phyloP scores from a whole-genome alignment of 2,797 vertebrate genomes.

The Darevskia nairensis region DNA sequence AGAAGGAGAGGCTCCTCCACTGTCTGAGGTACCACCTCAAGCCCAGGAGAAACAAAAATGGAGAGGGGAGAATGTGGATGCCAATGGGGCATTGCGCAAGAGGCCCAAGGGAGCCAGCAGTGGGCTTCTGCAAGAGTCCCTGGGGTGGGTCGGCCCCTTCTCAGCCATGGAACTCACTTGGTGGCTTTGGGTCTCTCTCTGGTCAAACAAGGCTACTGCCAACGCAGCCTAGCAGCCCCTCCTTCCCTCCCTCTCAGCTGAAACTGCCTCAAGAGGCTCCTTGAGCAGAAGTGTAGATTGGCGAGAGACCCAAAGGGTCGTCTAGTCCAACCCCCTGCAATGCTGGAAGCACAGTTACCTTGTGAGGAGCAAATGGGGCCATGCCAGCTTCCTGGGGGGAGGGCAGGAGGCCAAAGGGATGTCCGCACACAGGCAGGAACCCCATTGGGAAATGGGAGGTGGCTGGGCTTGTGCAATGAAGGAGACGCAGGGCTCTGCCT shows the following conservation, averaged over 20 bases:
- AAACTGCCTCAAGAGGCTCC: neutral
- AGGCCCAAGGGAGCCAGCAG: too few species aligned
- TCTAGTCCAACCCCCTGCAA: too few species aligned
- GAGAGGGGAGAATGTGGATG: too few species aligned
- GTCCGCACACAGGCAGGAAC: neutral
- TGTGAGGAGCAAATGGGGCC: neutral
- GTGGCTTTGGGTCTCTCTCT: neutral
- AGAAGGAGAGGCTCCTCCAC: neutral
- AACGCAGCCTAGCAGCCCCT: neutral
- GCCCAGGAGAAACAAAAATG: too few species aligned
- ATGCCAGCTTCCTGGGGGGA: neutral
- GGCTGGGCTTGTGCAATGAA: neutral
- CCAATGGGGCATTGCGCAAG: rapidly evolving
- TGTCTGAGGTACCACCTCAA: too few species aligned
- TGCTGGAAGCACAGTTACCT: too few species aligned
- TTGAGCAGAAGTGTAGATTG: too few species aligned
- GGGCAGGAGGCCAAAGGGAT: neutral
- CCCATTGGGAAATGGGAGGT: conserved; percentile 10
- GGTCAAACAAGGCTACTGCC: too few species aligned
- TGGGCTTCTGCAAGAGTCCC: neutral
- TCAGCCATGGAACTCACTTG: neutral
- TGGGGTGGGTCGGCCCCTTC: neutral
- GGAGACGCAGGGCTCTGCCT: neutral
- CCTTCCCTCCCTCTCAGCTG: neutral
- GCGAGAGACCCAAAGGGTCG: too few species aligned